Evolutionary conservation across 2,113 vertebrate genomes (phyloP).

Genomic region (Cettia cetti): DNA sequence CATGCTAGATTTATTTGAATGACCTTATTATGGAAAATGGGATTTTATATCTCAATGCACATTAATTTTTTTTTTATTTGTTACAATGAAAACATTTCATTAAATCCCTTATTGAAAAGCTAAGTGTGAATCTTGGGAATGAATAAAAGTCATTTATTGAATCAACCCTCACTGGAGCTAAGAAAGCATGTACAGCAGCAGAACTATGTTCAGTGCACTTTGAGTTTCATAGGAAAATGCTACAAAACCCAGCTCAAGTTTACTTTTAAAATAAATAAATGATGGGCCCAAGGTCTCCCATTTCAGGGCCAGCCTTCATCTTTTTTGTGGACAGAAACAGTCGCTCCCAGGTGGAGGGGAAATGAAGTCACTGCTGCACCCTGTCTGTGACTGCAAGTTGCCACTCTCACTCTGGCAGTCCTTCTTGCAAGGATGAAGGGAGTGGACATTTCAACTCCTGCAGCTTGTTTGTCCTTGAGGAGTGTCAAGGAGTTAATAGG

Average conservation of each 20-base stretch:
- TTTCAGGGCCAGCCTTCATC: neutral
- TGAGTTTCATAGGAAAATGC: neutral
- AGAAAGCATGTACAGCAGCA: neutral
- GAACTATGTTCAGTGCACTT: neutral
- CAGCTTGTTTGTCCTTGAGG: neutral
- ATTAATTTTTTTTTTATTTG: conserved; percentile 23
- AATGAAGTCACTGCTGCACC: neutral
- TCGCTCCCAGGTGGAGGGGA: neutral
- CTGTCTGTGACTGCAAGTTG: neutral
- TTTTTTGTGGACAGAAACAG: neutral
- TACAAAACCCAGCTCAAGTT: neutral
- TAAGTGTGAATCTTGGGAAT: conserved; percentile 41
- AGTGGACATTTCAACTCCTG: neutral
- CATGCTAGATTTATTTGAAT: conserved; percentile 62
- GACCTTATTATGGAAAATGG: conserved; percentile 55
- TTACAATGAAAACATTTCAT: conserved; percentile 47
- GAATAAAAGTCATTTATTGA: conserved; percentile 16
- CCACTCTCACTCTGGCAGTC: neutral
- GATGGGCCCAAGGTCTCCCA: neutral
- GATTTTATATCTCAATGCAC: conserved; percentile 54
- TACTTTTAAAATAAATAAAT: neutral
- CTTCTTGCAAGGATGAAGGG: neutral
- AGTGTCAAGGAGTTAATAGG: neutral
- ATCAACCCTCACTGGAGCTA: neutral
- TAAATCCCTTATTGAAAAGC: conserved; percentile 14